Percentiles rank a stretch among this genome's conserved stretches.
Evolutionary conservation across 1,140 invertebrate species (phyloP).

Genomic region (Tribolium castaneum): DNA sequence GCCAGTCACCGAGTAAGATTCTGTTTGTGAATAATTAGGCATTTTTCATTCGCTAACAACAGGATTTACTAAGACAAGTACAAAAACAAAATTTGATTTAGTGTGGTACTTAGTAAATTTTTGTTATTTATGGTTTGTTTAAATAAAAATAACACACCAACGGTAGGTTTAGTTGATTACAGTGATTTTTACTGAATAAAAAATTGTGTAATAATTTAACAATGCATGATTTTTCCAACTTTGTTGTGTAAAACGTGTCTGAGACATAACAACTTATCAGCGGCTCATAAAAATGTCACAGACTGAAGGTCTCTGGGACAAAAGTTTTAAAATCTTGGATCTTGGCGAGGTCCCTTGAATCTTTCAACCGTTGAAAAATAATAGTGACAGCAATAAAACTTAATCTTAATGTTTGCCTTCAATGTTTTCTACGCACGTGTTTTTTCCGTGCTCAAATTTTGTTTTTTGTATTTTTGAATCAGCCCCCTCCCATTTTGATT

Average conservation of each 20-base stretch:
- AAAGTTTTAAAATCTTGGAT: background rate
- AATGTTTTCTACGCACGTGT: background rate
- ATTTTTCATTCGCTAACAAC: background rate
- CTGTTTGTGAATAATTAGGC: background rate
- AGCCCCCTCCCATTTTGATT: background rate
- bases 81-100: constrained; percentile 31
- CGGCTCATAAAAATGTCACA: background rate
- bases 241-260: background rate
- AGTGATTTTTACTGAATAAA: background rate
- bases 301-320: background rate
- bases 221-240: background rate
- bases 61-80: background rate
- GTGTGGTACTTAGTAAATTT: background rate
- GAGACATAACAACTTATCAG: background rate
- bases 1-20: constrained; percentile 71
- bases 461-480: background rate
- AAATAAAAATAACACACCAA: too few relatives aligned
- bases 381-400: background rate
- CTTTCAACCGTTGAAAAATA: background rate
- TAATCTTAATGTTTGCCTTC: background rate
- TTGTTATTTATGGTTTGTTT: too few relatives aligned
- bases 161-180: too few relatives aligned
- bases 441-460: background rate
- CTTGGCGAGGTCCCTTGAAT: background rate
- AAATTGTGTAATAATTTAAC: background rate